A percentile compares a stretch with the other conserved stretches of the same genome.
Conservation (phyloP, 2,113 vertebrate genomes). For the human region GRCh38 chr5:75069001-75069500, state of each 20-base stretch:
- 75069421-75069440: background rate
- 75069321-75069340: background rate
- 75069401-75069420: background rate
- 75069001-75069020: background rate
- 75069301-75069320: background rate
- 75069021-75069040: background rate
- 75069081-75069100: conserved; percentile 11
- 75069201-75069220: background rate
- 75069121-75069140: background rate
- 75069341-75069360: background rate
- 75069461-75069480: background rate
- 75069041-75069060: background rate
- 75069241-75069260: background rate
- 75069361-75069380: background rate
- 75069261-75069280: background rate
- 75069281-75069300: background rate
- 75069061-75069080: background rate
- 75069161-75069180: background rate
- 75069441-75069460: background rate
- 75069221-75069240: background rate
- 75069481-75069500: background rate
- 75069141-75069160: background rate
- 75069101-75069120: background rate
- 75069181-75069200: background rate
- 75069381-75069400: background rate